Base-by-base conservation (phyloP, 2,888 invertebrate genomes). In the Cryptocephalus moraei region DNA sequence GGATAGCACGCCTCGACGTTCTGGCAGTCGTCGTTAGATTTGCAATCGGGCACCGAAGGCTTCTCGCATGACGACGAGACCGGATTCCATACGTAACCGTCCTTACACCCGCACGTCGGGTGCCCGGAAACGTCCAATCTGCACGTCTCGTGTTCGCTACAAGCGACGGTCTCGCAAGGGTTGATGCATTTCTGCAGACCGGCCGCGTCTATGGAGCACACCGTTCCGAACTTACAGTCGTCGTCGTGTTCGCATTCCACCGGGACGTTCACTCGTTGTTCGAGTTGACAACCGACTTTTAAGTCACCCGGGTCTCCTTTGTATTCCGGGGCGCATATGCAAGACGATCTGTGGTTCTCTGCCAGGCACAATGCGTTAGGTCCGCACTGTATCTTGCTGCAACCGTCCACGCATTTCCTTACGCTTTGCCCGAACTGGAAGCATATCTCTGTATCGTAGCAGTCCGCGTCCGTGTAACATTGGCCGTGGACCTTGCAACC, bases 321-420 rank as follows among this genome's bases (percentile, higher is more conserved):
- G 64, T 82, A 90, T 1, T 88, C 89, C 51, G 89, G 85, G 22
- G 84, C 77, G 64, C 93, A 93, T 50, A 91, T 82, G 63, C 92
- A 93, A 33, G 86, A 82, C 1, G 91, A 88, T 52, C 86, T 79
- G 67, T 92, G 92, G 62, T 85, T 84, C 60, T 88, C 82, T 11
- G 86, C 82, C 8, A 91, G 80, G 65, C 92, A 92, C 1, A 91
- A 69, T 3, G 92, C 91, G 67, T 92, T 92, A 0, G 91, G 91
- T 9, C 92, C 92, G 65, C 92, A 92, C 61, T 91, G 90, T 33
- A 88, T 75, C 71, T 89, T 89, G 53, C 84, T 83, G 62, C 92
- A 93, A 0, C 86, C 87, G 64, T 91, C 90, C 3, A 90, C 82
- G 68, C 91, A 92, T 69, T 87, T 87, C 46, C 91, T 76, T 4